phyloP scores from a whole-genome alignment of 2,888 invertebrate genomes.

The Drosophila prolongata region DNA sequence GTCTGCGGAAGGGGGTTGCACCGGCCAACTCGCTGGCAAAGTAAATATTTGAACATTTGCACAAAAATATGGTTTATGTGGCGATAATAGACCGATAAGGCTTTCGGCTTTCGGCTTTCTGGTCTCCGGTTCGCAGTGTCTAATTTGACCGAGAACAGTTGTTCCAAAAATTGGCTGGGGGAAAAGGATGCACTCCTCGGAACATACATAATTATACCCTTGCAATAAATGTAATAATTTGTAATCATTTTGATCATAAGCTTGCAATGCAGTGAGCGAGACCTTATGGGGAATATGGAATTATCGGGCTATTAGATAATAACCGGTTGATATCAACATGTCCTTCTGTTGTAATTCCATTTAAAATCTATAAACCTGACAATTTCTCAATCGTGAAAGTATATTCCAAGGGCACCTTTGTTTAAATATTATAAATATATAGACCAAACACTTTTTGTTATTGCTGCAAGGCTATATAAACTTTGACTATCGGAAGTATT shows the following conservation, averaged over 20 bases:
- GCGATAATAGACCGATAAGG: constrained; percentile 67
- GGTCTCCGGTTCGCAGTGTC: constrained; percentile 36
- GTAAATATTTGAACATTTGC: constrained; percentile 84
- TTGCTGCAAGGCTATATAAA: too few relatives aligned
- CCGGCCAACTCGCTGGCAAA: not conserved
- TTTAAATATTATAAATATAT: too few relatives aligned
- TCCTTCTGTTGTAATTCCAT: too few relatives aligned
- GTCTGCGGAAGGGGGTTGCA: constrained; percentile 42
- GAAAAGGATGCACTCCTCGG: not conserved
- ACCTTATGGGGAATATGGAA: too few relatives aligned
- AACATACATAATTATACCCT: not conserved
- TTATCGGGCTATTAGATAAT: too few relatives aligned
- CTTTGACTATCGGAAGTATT: too few relatives aligned
- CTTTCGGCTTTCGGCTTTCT: not conserved
- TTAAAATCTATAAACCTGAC: too few relatives aligned
- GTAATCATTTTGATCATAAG: not conserved
- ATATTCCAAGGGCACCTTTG: too few relatives aligned
- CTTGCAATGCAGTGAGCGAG: too few relatives aligned
- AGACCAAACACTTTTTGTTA: too few relatives aligned
- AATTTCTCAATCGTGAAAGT: too few relatives aligned
- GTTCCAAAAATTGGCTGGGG: constrained; percentile 26
- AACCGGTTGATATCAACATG: too few relatives aligned
- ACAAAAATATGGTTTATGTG: constrained; percentile 83
- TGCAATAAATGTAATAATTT: not conserved
- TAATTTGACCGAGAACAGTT: constrained; percentile 72